A percentile compares a stretch with the other conserved stretches of the same genome.
Conservation (phyloP, 2,113 vertebrate species). For the Grus americana region DNA sequence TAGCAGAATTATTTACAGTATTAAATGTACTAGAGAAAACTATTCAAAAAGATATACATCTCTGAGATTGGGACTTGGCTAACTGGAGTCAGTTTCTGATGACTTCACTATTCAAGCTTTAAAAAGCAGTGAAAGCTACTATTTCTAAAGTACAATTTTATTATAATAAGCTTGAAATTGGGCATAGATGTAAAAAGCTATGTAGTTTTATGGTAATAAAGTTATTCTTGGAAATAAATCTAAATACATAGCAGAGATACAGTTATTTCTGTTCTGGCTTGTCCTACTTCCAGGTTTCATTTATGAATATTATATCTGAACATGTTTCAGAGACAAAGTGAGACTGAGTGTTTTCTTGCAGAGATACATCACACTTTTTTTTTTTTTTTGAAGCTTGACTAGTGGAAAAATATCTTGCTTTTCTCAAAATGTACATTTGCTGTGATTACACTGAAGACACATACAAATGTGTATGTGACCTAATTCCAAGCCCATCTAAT, state of each 20-base stretch:
- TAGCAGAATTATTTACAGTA: not conserved
- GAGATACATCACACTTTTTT: not conserved
- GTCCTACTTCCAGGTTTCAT: constrained; percentile 49
- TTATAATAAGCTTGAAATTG: not conserved
- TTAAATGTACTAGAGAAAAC: not conserved
- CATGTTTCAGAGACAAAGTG: constrained; percentile 14
- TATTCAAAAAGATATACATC: not conserved
- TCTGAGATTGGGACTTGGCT: not conserved
- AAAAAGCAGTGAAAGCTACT: not conserved
- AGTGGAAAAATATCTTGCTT: not conserved
- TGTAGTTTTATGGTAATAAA: constrained; percentile 23
- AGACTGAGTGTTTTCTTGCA: constrained; percentile 15
- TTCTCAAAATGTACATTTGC: not conserved
- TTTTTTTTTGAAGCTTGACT: constrained; percentile 22
- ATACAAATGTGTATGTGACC: not conserved
- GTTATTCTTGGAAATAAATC: constrained; percentile 48
- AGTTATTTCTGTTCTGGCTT: constrained; percentile 51
- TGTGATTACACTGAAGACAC: not conserved
- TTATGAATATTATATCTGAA: constrained; percentile 37
- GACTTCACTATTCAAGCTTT: not conserved
- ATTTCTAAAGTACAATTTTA: not conserved
- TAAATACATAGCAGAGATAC: constrained; percentile 28
- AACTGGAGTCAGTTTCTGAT: not conserved
- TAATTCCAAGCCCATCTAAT: not conserved
- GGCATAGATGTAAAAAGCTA: not conserved